Percentiles rank a stretch among this genome's conserved stretches.
These are phyloP conservation scores for Drosophila watanabei DNA, from an alignment of 1,140 invertebrate species.

Conservation along the genomic window DNA sequence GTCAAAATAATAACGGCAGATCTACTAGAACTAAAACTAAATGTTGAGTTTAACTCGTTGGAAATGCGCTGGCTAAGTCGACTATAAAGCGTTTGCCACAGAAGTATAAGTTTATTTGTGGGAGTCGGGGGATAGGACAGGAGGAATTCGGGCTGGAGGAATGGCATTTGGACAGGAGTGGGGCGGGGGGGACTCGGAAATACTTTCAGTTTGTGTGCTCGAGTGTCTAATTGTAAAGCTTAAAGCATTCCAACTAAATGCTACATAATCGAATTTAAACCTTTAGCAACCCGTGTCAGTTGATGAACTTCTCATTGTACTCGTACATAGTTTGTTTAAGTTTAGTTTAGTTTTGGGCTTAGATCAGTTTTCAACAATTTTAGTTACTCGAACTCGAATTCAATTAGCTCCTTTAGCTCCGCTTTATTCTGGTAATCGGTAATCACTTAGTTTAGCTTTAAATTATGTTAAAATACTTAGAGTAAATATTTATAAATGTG, in stretches of 20 bases:
- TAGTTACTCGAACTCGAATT: slow-evolving; percentile 49
- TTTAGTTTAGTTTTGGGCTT: slow-evolving; percentile 41
- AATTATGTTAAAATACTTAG: slow-evolving; percentile 80
- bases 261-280: slow-evolving; percentile 62
- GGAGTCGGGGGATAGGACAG: slow-evolving; percentile 8
- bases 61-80: slow-evolving; percentile 68
- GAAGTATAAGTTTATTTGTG: slow-evolving; percentile 2
- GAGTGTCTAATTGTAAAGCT: slow-evolving; percentile 60
- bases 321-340: slow-evolving; percentile 43
- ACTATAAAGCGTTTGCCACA: slow-evolving; percentile 64
- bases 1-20: slow-evolving; percentile 54
- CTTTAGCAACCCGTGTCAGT: slow-evolving; percentile 51
- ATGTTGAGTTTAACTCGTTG: slow-evolving; percentile 70
- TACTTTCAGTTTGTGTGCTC: slow-evolving; percentile 52
- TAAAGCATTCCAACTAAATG: slow-evolving; percentile 75
- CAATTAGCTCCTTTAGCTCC: slow-evolving; percentile 29
- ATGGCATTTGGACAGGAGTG: neutral
- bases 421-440: slow-evolving; percentile 31
- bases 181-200: slow-evolving; percentile 4
- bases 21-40: slow-evolving; percentile 60
- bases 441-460: slow-evolving; percentile 62
- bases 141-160: neutral
- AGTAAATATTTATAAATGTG: slow-evolving; percentile 74
- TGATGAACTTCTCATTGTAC: slow-evolving; percentile 64
- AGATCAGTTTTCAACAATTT: slow-evolving; percentile 43